Percentiles rank a stretch among this genome's conserved stretches.
Conservation (phyloP, 2,888 invertebrate species). For the Nezara viridula region DNA sequence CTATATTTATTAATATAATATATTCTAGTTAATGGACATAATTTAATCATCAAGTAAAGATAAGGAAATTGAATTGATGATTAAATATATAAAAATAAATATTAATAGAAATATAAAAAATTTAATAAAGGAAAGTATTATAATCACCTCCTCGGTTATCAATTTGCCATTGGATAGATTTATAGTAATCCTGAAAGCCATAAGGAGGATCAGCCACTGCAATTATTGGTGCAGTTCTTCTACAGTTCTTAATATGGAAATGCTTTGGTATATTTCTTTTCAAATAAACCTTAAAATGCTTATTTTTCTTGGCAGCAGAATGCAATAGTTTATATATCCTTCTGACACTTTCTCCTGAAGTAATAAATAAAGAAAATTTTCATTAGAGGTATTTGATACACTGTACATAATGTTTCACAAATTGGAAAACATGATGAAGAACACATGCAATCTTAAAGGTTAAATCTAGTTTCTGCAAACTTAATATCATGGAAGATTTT, state of each 20-base stretch:
- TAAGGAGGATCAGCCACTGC: slow-evolving; percentile 76
- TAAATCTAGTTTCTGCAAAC: too few species aligned
- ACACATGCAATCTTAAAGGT: slow-evolving; percentile 30
- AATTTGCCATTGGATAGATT: slow-evolving; percentile 70
- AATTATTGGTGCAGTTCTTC: slow-evolving; percentile 75
- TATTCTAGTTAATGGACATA: not conserved
- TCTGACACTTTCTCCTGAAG: slow-evolving; percentile 68
- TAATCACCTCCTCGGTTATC: slow-evolving; percentile 69
- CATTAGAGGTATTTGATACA: not conserved
- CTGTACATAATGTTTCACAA: too few species aligned
- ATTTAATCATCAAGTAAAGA: not conserved
- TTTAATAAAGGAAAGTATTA: too few species aligned
- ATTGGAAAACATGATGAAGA: slow-evolving; percentile 67
- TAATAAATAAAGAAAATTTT: not conserved
- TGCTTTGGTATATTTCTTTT: slow-evolving; percentile 73
- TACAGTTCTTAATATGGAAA: slow-evolving; percentile 76
- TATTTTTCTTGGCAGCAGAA: not conserved
- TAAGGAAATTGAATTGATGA: not conserved
- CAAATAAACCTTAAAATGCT: slow-evolving; percentile 73
- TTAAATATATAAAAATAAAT: not conserved
- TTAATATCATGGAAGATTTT: too few species aligned
- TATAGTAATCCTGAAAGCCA: slow-evolving; percentile 73
- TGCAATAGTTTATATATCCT: slow-evolving; percentile 67
- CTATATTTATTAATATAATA: too few species aligned
- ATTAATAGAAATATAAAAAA: not conserved